Percentiles rank a stretch among this genome's conserved stretches.
These are phyloP conservation scores for Neolamprologus caudopunctatus DNA, from an alignment of 2,113 vertebrate species.

Conservation along the genomic window DNA sequence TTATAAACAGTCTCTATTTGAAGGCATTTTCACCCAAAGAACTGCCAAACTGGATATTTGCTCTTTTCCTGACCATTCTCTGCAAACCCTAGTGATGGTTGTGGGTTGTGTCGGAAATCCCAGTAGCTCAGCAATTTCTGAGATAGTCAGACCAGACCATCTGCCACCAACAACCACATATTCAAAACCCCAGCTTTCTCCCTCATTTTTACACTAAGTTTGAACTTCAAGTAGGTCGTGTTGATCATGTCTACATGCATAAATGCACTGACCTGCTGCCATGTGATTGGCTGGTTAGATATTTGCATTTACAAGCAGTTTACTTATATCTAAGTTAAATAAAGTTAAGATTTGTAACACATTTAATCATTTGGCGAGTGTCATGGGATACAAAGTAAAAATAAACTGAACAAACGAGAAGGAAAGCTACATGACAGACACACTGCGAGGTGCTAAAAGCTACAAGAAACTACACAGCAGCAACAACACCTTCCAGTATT, in stretches of 20 bases:
- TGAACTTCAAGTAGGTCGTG: neutral
- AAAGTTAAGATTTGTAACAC: neutral
- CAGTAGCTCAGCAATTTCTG: neutral
- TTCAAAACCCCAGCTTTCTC: neutral
- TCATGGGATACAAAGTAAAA: neutral
- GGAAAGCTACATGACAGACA: neutral
- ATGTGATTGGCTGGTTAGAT: neutral
- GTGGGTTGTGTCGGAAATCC: neutral
- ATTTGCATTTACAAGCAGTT: neutral
- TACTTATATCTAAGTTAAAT: neutral
- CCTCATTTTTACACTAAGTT: neutral
- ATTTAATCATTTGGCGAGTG: neutral
- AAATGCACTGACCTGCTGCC: neutral
- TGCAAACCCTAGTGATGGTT: neutral
- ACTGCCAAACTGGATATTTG: neutral
- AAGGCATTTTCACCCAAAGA: neutral
- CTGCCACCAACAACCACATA: neutral
- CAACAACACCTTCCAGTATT: neutral
- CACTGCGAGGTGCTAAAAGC: neutral
- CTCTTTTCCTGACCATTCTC: neutral
- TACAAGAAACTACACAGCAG: neutral
- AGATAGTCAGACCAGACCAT: neutral
- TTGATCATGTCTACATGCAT: neutral
- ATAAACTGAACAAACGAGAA: neutral
- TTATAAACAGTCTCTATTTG: neutral